Evolutionary conservation across 2,113 vertebrate species (phyloP), one percentile per base, ranked within the genome.

Genomic region (Lampris megalopsis): DNA sequence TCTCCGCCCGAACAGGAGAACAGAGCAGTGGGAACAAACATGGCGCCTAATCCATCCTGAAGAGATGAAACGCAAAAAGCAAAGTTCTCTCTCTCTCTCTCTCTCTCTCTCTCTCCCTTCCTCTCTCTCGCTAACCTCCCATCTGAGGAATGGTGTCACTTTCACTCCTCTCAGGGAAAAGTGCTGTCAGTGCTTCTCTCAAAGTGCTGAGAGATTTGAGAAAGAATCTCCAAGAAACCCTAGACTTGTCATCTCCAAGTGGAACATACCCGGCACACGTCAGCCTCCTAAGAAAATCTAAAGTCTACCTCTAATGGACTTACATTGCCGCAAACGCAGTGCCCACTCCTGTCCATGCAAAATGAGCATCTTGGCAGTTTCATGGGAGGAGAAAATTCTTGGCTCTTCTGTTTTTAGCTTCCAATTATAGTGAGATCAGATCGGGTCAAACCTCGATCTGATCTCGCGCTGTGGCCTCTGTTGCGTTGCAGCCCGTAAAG

Each of bases 161-260:
- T 92, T 91, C 83, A 69, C 80, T 73, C 58, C 85, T 81, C 77
- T 88, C 78, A 38, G 8, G 79, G 83, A 90, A 93, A 86, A 86
- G 71, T 89, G 89, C 80, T 92, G 90, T 94, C 92, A 89, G 86
- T 74, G 80, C 82, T 91, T 79, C 85, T 90, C 83, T 91, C 82
- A 85, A 85, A 83, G 85, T 86, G 90, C 85, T 71, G 78, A 68
- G 82, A 90, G 89, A 91, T 91, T 86, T 91, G 82, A 86, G 82
- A 86, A 88, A 92, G 89, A 91, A 87, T 84, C 77, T 90, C 58
- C 40, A 86, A 91, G 90, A 86, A 88, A 91, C 86, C 84, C 73
- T 81, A 86, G 77, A 79, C 90, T 86, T 87, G 86, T 91, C 86
- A 74, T 69, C 41, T 77, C 72, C 82, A 86, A 92, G 86, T 89